Evolutionary conservation across 23 tunicate species (phyloP), one percentile per base, ranked within the genome.

Genomic region (Halocynthia roretzi): DNA sequence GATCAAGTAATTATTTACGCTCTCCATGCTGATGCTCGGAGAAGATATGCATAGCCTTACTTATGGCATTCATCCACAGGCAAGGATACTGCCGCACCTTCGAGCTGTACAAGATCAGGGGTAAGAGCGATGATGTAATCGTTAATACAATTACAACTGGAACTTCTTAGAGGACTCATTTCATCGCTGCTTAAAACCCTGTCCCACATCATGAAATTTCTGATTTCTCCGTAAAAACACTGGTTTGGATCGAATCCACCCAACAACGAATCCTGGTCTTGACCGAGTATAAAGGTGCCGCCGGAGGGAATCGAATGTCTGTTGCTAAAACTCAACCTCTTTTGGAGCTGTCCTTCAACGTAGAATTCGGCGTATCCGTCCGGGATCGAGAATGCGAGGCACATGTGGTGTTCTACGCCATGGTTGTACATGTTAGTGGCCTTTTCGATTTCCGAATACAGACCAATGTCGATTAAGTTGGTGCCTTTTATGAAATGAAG

Each of bases 241-340:
- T 60, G 64, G 17, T 15, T 15, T 2, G 64, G 17, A 15, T 60
- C 17, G 64, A 60, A 60, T 17, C 17, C 17, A 17, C 64, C 64
- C 64, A 60, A 2, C 17, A 17, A 17, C 17, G 64, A 60, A 60
- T 60, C 64, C 64, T 60, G 64, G 64, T 60, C 64, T 60, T 60
- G 64, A 2, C 64, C 64, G 64, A 60, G n/a, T 15, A 60, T 17
- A 60, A 60, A 60, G 64, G 4, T 15, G 17, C 64, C 64, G n/a
- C 64, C 64, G 17, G 64, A 60, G n/a, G 64, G 64, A 60, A 60
- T 60, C 64, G 64, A 17, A 17, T 60, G n/a, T 60, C n/a, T 17
- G 64, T 60, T 60, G 64, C 17, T 60, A 60, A 60, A 60, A 60
- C 17, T 60, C 17, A 60, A 0, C 17, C 64, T 60, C 17, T 15